phyloP scores from a whole-genome alignment of 1,140 invertebrate genomes.

The Drosophila murphyi region DNA sequence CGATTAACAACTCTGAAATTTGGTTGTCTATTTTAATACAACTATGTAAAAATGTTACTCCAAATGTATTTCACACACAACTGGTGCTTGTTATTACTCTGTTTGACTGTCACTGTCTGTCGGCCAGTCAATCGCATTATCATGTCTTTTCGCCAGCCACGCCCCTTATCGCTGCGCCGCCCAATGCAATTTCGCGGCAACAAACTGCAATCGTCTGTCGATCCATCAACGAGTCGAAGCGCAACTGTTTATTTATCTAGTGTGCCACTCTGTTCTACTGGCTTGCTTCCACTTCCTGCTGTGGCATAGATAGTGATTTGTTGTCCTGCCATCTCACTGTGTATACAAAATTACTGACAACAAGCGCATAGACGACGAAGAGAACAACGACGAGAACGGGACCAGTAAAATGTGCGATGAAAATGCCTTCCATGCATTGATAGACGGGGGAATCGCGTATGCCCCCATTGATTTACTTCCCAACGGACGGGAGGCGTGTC shows the following conservation, averaged over 20 bases:
- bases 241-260: constrained; percentile 69
- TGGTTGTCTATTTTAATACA: not conserved
- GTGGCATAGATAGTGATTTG: constrained; percentile 64
- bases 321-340: constrained; percentile 74
- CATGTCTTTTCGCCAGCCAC: constrained; percentile 25
- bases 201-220: constrained; percentile 59
- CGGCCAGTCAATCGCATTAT: constrained; percentile 42
- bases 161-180: not conserved
- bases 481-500: constrained; percentile 18
- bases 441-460: constrained; percentile 36
- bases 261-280: constrained; percentile 26
- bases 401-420: constrained; percentile 77
- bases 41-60: not conserved
- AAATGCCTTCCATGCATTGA: constrained; percentile 75
- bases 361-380: constrained; percentile 3
- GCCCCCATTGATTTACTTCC: constrained; percentile 68
- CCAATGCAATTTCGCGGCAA: constrained; percentile 55
- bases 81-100: constrained; percentile 2
- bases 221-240: constrained; percentile 65
- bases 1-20: not conserved
- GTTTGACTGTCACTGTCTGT: constrained; percentile 10
- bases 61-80: not conserved
- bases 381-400: constrained; percentile 29
- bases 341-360: constrained; percentile 81
- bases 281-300: constrained; percentile 24